Base-by-base conservation (phyloP, 2,113 vertebrate genomes). In the Physeter macrocephalus region DNA sequence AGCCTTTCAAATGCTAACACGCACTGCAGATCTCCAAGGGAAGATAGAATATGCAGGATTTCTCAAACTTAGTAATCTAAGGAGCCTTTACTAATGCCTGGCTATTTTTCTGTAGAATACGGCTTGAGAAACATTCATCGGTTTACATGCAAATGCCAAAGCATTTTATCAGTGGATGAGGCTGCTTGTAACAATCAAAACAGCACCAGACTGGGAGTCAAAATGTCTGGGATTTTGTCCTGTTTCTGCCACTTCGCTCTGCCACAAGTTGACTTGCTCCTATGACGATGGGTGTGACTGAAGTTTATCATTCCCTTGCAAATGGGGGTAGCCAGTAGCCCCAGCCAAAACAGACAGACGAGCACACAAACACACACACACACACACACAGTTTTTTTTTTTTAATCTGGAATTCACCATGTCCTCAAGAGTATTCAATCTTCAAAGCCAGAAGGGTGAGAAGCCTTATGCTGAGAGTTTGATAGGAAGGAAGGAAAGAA, bases 371-470 rank as follows among this genome's bases (percentile, higher is more conserved):
- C 71, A 62, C 54, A 74, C 36, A 54, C 31, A 23, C 43, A 78
- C 72, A 36, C 71, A 62, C 54, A 74, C 36, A 74, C 52, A 77
- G 31, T 23, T 20, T 17, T 29, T 36, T 23, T 49, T 88, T 80
- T 81, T 54, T 31, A 21, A 96, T 75, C 67, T 91, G 12, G 31
- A 96, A 91, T 87, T 93, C 27, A 97, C 29, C 34, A 74, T 93
- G 34, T 13, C n/a, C 52, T 95, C 39, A 84, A 25, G 36, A 52
- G n/a, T 90, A 89, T 52, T 92, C 67, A 74, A 72, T 69, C 54
- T 96, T 75, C 29, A 86, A 96, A 93, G 62, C 88, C 39, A 93
- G 64, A 96, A 92, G 90, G 8, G 52, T 94, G 43, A 96, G 59
- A 92, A 83, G 18, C 8, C 11, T 85, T 74, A 78, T 86, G 61